Base-by-base conservation (phyloP, 92 coral and sea anemone genomes). In the Phenganax marumi region DNA sequence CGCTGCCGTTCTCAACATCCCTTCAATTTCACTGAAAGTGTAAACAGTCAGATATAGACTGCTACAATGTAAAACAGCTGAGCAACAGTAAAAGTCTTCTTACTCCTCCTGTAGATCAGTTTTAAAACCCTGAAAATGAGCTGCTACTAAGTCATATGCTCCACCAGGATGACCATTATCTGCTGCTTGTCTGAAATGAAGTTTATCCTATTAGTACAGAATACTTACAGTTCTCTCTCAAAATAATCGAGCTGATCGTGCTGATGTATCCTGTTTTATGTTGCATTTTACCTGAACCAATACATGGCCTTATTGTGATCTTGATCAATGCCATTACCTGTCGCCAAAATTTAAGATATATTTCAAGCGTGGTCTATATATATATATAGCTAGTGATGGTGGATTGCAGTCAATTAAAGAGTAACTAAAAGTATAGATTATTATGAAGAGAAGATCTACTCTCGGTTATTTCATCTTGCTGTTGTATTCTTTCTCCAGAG, bases 81-180 rank as follows among this genome's bases (percentile, higher is more conserved):
- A 14, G 6, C 74, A 26, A 68, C 47, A 76, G 12, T 39, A n/a
- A 33, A 57, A 10, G 19, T 6, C 7, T 17, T 86, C 97, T 90
- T 89, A 95, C 98, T 95, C 96, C 75, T 95, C 98, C 63, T 95
- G 92, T 39, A 95, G 89, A 77, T 95, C 98, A 14, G 98, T 91
- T 22, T 92, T 89, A 54, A 85, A 95, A 14, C 98, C 98, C 54
- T 95, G 98, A 11, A 95, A 87, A 85, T 95, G 98, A 70, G 92
- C 98, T 23, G 98, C 98, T 18, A 93, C 98, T 68, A 95, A 88
- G 73, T 95, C 92, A 78, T 95, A 95, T 52, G 98, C 96, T 74
- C 98, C 98, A 56, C 93, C 97, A 10, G 97, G 96, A 64, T 95
- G 98, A 22, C 97, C 97, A 73, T 91, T 91, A 81, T 95, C 90